Base-by-base conservation (phyloP, 2,888 invertebrate species). In the Andricus quercusramuli region DNA sequence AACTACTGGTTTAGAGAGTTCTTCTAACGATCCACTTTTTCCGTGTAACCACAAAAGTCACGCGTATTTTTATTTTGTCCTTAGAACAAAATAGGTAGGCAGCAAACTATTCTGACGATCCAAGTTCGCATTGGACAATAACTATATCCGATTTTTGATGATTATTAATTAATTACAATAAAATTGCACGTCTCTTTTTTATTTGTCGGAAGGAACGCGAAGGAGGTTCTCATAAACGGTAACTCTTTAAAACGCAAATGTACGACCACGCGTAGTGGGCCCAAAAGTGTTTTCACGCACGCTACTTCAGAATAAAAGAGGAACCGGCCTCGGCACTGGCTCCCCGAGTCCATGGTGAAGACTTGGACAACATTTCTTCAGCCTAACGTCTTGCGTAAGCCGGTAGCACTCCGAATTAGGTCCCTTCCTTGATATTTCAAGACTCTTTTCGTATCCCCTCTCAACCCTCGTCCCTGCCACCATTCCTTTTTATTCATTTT, bases 341-440 rank as follows among this genome's bases (percentile, higher is more conserved):
- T 70, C 70, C 47, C 47, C 8, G 47, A 47, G 47, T n/a, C 56
- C n/a, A 9, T 56, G 56, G 76, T 66, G 29, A 56, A 80, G 78
- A 78, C 77, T 70, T 67, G 83, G 81, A 82, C 82, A 82, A 83
- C 77, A 83, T 76, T 83, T 84, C 79, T 80, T 70, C 82, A 67
- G 78, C 78, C 79, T 84, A 79, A 74, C 80, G 85, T 87, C 89
- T 89, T 89, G 90, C 90, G 90, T 90, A 90, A 90, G 90, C 88
- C 89, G 87, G 90, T 90, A 90, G 90, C 90, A 87, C 87, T 89
- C 85, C 84, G 89, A 89, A 90, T 89, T 90, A 90, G 88, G 87
- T 87, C 87, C 86, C 85, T 84, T 84, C 85, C 83, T 79, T 41
- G 41, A 56, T 62, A 68, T 64, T 56, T 70, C 81, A 80, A 83